Conservation (phyloP, 2,888 invertebrate genomes). For the Lycocerus yunnanus region DNA sequence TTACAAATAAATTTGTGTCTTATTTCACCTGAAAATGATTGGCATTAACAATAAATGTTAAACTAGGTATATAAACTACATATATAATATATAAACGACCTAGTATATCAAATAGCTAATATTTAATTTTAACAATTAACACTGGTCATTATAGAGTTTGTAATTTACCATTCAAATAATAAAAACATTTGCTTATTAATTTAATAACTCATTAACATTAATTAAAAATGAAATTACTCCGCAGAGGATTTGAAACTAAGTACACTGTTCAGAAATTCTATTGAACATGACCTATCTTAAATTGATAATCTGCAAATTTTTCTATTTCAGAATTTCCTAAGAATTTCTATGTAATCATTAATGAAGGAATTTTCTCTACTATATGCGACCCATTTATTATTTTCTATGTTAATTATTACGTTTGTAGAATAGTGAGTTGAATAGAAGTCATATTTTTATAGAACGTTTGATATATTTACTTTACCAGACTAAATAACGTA, state of each 20-base stretch:
- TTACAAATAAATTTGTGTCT: no score
- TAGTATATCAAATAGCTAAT: no score
- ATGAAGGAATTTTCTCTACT: not conserved
- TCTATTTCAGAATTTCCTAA: not conserved
- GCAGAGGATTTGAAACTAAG: not conserved
- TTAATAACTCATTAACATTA: not conserved
- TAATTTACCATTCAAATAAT: not conserved
- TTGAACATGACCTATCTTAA: not conserved
- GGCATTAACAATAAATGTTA: no score
- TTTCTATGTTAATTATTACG: not conserved
- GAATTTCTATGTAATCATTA: not conserved
- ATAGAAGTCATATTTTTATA: not conserved
- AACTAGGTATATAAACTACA: no score
- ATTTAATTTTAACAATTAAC: no score
- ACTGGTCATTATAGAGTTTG: no score
- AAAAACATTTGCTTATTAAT: not conserved
- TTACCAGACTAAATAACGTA: not conserved
- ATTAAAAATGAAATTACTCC: not conserved
- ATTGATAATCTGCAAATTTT: not conserved
- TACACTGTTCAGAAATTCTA: not conserved
- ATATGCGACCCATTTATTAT: not conserved
- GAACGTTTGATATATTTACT: not conserved
- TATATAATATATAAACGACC: no score
- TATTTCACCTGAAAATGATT: no score
- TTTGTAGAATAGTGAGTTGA: not conserved